A percentile compares a stretch with the other conserved stretches of the same genome.
These are phyloP conservation scores for Boloria selene DNA, from an alignment of 2,888 invertebrate genomes.

Conservation along the genomic window DNA sequence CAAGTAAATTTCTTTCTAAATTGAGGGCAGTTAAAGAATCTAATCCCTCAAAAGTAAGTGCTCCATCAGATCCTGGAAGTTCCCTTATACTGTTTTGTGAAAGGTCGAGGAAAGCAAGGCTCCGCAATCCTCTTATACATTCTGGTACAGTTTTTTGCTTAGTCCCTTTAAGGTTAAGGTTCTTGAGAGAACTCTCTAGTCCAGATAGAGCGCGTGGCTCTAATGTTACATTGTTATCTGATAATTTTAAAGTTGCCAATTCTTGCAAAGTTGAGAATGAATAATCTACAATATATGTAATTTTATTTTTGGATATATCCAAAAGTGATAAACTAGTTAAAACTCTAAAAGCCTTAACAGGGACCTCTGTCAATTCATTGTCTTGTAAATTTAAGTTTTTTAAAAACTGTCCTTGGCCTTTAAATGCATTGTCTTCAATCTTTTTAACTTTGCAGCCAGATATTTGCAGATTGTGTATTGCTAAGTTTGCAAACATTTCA, in stretches of 20 bases:
- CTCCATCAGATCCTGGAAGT: constrained; percentile 87
- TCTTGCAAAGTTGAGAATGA: constrained; percentile 88
- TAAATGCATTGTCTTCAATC: constrained; percentile 89
- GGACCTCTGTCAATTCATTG: constrained; percentile 90
- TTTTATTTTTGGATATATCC: constrained; percentile 92
- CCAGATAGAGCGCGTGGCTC: constrained; percentile 88
- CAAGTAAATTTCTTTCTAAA: constrained; percentile 93
- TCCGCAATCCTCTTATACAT: constrained; percentile 88
- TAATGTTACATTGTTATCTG: constrained; percentile 93
- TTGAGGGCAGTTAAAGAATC: constrained; percentile 93
- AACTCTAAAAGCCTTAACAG: constrained; percentile 86
- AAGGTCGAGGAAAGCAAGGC: constrained; percentile 93
- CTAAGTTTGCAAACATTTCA: constrained; percentile 86
- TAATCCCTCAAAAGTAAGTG: constrained; percentile 88
- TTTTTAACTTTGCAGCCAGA: constrained; percentile 90
- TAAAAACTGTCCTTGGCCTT: constrained; percentile 90
- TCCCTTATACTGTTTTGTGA: constrained; percentile 94
- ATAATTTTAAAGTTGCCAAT: constrained; percentile 90
- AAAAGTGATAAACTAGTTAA: constrained; percentile 88
- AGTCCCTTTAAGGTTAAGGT: constrained; percentile 94
- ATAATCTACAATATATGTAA: constrained; percentile 86
- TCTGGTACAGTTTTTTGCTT: constrained; percentile 90
- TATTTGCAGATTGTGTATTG: constrained; percentile 91
- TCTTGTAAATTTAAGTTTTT: constrained; percentile 93
- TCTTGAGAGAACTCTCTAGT: constrained; percentile 90